A percentile compares a stretch with the other conserved stretches of the same genome.
Evolutionary conservation across 2,113 vertebrate species (phyloP).

Genomic region (Pseudolaguvia tuberculata): DNA sequence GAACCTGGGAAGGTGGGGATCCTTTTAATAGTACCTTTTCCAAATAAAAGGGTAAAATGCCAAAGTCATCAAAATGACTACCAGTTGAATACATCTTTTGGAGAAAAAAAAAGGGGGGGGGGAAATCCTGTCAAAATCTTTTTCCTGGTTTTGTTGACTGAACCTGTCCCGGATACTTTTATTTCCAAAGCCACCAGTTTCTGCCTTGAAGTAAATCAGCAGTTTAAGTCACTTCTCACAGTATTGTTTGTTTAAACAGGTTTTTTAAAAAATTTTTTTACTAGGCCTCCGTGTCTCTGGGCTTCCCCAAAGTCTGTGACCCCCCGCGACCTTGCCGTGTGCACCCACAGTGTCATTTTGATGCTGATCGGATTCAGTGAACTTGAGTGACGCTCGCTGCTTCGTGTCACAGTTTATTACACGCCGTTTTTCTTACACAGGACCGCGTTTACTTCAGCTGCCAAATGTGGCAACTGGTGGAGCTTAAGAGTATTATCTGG

Average conservation of each 20-base stretch:
- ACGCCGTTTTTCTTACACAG: slow-evolving; percentile 57
- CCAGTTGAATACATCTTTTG: background rate
- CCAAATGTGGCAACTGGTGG: slow-evolving; percentile 63
- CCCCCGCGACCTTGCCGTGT: slow-evolving; percentile 53
- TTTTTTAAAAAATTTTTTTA: no score
- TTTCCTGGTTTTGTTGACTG: no score
- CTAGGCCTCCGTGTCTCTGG: slow-evolving; percentile 35
- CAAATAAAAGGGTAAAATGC: no score
- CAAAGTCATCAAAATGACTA: background rate
- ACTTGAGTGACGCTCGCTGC: slow-evolving; percentile 47
- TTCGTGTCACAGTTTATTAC: slow-evolving; percentile 67
- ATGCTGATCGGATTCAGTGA: slow-evolving; percentile 48
- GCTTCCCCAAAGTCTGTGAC: slow-evolving; percentile 46
- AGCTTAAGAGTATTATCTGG: slow-evolving; percentile 67
- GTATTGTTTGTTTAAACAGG: slow-evolving; percentile 51
- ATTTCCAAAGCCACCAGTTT: slow-evolving; percentile 27
- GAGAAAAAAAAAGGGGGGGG: background rate
- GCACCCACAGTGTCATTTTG: slow-evolving; percentile 54
- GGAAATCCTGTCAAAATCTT: background rate
- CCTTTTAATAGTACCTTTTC: background rate
- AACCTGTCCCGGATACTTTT: background rate
- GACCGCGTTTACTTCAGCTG: slow-evolving; percentile 64
- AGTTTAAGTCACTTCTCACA: slow-evolving; percentile 29
- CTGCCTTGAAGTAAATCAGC: slow-evolving; percentile 31
- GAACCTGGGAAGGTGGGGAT: background rate